These are phyloP conservation scores for Crotalus tigris DNA, from an alignment of 2,113 vertebrate genomes.

Conservation along the genomic window DNA sequence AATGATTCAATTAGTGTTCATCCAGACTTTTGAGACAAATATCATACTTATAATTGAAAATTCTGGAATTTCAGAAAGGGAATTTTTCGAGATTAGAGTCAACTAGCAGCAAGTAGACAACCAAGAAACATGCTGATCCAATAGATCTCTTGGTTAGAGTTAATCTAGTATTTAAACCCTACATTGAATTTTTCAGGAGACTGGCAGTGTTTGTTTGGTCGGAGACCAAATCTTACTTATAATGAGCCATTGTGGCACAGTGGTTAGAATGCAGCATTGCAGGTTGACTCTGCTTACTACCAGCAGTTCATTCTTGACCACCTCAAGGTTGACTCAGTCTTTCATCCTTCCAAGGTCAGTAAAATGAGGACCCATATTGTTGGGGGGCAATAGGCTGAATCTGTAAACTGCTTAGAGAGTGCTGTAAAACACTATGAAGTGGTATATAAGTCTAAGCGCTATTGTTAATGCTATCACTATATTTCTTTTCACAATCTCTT, in stretches of 20 bases:
- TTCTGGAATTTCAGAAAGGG: not conserved
- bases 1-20: not conserved
- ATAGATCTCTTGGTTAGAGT: not conserved
- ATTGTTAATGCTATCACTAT: no score
- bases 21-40: not conserved
- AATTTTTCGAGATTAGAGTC: not conserved
- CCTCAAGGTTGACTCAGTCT: no score
- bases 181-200: not conserved
- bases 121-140: not conserved
- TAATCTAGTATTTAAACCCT: not conserved
- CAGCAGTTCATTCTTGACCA: no score
- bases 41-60: not conserved
- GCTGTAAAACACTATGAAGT: no score
- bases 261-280: no score
- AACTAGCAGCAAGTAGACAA: not conserved
- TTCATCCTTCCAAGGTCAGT: no score
- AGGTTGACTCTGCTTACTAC: no score
- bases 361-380: no score
- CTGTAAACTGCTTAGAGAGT: no score
- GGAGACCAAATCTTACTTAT: not conserved
- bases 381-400: no score
- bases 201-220: not conserved
- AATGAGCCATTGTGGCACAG: not conserved
- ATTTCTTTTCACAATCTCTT: no score
- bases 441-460: no score